Evolutionary conservation across 2,888 invertebrate species (phyloP).

Genomic region (Ormyrus nitidulus): DNA sequence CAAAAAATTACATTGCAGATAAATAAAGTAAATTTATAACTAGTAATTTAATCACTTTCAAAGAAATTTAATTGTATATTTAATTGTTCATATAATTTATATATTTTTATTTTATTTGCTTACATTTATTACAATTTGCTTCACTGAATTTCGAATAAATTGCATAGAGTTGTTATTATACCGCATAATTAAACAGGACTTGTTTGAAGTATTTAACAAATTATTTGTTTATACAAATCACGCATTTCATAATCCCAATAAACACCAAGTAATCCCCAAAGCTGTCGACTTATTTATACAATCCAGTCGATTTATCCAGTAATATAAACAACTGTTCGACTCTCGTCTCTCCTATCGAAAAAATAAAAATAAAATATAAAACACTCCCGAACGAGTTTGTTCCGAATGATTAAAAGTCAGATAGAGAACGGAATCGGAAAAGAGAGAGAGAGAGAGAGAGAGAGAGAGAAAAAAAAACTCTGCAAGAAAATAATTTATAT

Average conservation of each 20-base stretch:
- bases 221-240: neutral
- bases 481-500: conserved; percentile 15
- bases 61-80: too few relatives aligned
- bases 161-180: neutral
- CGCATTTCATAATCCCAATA: conserved; percentile 8
- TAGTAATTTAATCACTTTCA: too few relatives aligned
- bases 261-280: neutral
- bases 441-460: too few relatives aligned
- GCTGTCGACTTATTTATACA: conserved; percentile 15
- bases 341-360: neutral
- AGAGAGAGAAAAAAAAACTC: too few relatives aligned
- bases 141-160: too few relatives aligned
- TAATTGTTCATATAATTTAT: too few relatives aligned
- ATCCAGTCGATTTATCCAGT: conserved; percentile 9
- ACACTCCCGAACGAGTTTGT: neutral
- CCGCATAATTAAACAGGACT: neutral
- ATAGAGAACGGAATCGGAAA: too few relatives aligned
- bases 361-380: conserved; percentile 3
- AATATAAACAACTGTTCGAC: neutral
- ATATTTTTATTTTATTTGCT: too few relatives aligned
- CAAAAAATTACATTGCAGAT: too few relatives aligned
- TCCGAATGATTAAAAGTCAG: too few relatives aligned
- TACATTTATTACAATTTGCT: too few relatives aligned
- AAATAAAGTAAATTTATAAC: too few relatives aligned
- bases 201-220: neutral